Evolutionary conservation across 2,888 invertebrate genomes (phyloP).

Genomic region (Octodonta nipae): DNA sequence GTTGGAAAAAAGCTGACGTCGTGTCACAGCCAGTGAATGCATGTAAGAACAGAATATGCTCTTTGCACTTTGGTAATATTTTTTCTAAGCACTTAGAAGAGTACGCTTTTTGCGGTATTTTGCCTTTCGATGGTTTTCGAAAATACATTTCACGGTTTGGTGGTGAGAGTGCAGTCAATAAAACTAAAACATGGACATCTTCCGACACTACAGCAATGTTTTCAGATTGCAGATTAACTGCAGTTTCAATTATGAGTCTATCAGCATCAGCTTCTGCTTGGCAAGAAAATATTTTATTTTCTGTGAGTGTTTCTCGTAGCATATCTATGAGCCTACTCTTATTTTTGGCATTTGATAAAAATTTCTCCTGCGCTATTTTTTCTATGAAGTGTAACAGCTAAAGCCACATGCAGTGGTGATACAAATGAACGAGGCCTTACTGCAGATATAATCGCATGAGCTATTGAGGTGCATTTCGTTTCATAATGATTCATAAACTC

Average conservation of each 20-base stretch:
- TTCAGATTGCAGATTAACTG: slow-evolving; percentile 4
- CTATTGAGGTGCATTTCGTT: too few relatives aligned
- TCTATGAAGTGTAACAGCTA: too few relatives aligned
- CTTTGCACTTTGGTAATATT: neutral
- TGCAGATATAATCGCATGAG: too few relatives aligned
- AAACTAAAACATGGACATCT: slow-evolving; percentile 5
- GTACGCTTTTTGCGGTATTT: slow-evolving; percentile 6
- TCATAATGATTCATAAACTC: too few relatives aligned
- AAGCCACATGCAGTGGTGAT: too few relatives aligned
- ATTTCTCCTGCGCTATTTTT: slow-evolving; percentile 6
- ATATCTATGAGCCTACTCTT: slow-evolving; percentile 6
- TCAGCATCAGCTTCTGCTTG: slow-evolving; percentile 8
- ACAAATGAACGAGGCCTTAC: too few relatives aligned
- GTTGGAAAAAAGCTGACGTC: too few relatives aligned
- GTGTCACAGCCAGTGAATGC: slow-evolving; percentile 7
- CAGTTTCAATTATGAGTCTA: slow-evolving; percentile 6
- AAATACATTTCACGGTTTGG: slow-evolving; percentile 6
- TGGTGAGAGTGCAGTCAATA: slow-evolving; percentile 5
- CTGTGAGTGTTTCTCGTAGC: too few relatives aligned
- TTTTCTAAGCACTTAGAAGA: slow-evolving; percentile 5
- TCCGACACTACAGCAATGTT: slow-evolving; percentile 5
- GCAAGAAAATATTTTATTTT: slow-evolving; percentile 5
- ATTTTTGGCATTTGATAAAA: slow-evolving; percentile 7
- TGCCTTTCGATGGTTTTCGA: slow-evolving; percentile 5
- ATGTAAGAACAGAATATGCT: slow-evolving; percentile 6